These are phyloP conservation scores for Arizona elegans DNA, from an alignment of 2,113 vertebrate species.

Conservation along the genomic window DNA sequence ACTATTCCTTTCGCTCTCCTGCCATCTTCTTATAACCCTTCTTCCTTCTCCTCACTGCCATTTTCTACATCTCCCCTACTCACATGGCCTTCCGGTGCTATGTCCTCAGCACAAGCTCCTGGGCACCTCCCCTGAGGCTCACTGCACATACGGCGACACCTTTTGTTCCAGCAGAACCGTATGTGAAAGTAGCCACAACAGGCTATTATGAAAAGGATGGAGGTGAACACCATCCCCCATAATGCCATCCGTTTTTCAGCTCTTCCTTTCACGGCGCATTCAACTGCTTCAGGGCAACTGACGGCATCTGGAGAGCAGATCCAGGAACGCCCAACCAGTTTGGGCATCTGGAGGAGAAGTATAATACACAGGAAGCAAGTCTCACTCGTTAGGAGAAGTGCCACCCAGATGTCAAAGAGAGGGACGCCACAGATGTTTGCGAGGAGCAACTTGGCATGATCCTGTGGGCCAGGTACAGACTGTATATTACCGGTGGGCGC, in stretches of 20 bases:
- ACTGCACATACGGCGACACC: neutral
- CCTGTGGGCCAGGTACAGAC: neutral
- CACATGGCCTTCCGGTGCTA: neutral
- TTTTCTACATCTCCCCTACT: neutral
- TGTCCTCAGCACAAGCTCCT: neutral
- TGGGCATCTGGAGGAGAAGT: neutral
- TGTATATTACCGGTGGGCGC: neutral
- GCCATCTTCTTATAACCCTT: neutral
- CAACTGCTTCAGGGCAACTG: neutral
- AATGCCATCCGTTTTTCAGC: constrained; percentile 11
- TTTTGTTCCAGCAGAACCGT: constrained; percentile 4
- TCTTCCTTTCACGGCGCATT: constrained; percentile 2
- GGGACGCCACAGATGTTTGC: neutral
- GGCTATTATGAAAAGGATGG: neutral
- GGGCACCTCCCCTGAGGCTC: neutral
- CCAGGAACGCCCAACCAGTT: neutral
- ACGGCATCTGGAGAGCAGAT: neutral
- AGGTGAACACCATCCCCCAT: neutral
- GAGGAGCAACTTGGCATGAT: neutral
- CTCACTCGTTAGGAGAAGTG: neutral
- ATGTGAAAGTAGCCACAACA: constrained; percentile 19
- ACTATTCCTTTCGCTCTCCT: too few species aligned
- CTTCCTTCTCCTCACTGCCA: neutral
- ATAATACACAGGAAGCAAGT: neutral
- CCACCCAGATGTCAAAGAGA: constrained; percentile 13